A percentile compares a stretch with the other conserved stretches of the same genome.
Conservation (phyloP, 1,140 invertebrate species). For the Listronotus bonariensis region DNA sequence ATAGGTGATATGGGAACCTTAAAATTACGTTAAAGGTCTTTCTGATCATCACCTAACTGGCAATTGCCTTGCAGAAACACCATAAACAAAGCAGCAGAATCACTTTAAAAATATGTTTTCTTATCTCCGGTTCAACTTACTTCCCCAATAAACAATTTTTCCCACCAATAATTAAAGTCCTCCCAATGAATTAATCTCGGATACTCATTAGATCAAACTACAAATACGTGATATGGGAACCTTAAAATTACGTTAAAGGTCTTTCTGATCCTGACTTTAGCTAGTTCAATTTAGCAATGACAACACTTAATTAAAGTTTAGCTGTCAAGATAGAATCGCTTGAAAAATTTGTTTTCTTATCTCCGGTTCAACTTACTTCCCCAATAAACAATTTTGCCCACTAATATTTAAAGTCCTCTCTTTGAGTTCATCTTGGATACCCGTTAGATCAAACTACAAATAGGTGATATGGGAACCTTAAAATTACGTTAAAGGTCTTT, state of each 20-base stretch:
- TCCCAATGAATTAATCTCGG: constrained; percentile 36
- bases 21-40: too few species aligned
- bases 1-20: constrained; percentile 37
- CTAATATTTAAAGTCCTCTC: constrained; percentile 32
- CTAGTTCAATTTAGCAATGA: too few species aligned
- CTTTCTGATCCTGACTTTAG: too few species aligned
- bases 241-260: too few species aligned
- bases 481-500: too few species aligned
- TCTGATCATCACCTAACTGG: too few species aligned
- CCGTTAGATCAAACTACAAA: constrained; percentile 36
- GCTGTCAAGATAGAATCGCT: too few species aligned
- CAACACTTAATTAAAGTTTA: too few species aligned
- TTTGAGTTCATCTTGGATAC: constrained; percentile 32
- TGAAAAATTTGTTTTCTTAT: too few species aligned
- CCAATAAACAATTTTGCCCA: constrained; percentile 1
- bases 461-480: constrained; percentile 36
- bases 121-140: constrained; percentile 12
- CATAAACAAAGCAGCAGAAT: too few species aligned
- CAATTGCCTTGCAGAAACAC: too few species aligned
- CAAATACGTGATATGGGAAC: constrained; percentile 38
- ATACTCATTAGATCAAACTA: constrained; percentile 35
- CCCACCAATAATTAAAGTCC: constrained; percentile 34
- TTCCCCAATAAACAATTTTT: constrained; percentile 36
- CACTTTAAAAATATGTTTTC: constrained; percentile 2
- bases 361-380: too few species aligned